Percentiles rank a stretch among this genome's conserved stretches.
phyloP scores from a whole-genome alignment of 2,888 invertebrate species.

The Amorpha juglandis region DNA sequence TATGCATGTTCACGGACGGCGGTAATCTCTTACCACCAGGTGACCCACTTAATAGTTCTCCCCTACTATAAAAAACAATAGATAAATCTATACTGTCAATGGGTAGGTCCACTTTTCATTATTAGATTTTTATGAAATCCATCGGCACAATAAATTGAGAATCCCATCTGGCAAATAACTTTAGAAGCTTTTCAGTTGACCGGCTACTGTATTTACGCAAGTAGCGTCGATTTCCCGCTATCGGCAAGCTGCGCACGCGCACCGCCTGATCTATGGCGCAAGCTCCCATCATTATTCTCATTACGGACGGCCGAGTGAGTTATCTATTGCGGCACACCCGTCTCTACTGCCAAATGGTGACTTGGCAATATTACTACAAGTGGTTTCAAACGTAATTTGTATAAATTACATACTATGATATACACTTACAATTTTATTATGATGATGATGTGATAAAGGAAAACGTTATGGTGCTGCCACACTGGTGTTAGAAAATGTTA shows the following conservation, averaged over 20 bases:
- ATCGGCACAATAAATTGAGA: not conserved
- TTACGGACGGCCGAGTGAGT: conserved; percentile 63
- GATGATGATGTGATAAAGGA: not conserved
- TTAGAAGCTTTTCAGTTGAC: conserved; percentile 46
- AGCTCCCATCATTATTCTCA: conserved; percentile 79
- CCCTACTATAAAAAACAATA: too few species aligned
- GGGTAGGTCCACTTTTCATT: too few species aligned
- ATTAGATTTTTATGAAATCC: conserved; percentile 1
- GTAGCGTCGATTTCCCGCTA: conserved; percentile 71
- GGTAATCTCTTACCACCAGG: too few species aligned
- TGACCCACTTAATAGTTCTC: too few species aligned
- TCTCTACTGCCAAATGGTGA: conserved; percentile 54
- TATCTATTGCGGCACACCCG: conserved; percentile 62
- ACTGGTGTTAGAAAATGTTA: too few species aligned
- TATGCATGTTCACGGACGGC: too few species aligned
- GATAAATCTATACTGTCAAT: too few species aligned
- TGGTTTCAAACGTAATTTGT: conserved; percentile 45
- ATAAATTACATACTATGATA: conserved; percentile 31
- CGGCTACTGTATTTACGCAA: conserved; percentile 77
- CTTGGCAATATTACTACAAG: conserved; percentile 56
- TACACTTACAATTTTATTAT: conserved; percentile 5
- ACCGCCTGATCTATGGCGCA: conserved; percentile 66
- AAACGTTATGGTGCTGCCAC: too few species aligned
- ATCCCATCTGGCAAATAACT: not conserved
- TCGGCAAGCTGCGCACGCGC: conserved; percentile 71